Evolutionary conservation across 2,888 invertebrate species (phyloP).

Genomic region (Sarcophaga caerulescens): DNA sequence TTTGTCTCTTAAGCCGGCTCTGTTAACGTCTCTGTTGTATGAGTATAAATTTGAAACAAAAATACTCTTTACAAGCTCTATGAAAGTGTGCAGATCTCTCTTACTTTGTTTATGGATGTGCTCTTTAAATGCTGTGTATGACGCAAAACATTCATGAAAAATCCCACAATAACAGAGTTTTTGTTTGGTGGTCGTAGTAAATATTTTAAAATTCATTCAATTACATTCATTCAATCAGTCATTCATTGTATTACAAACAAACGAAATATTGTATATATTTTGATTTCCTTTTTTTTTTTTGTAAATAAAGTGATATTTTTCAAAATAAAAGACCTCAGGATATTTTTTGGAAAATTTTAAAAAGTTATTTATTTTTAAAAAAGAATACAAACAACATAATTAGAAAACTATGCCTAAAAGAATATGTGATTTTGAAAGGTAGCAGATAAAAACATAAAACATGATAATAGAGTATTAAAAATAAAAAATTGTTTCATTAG

Average conservation of each 20-base stretch:
- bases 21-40: constrained; percentile 46
- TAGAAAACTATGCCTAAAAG: too few species aligned
- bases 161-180: not conserved
- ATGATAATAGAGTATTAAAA: too few species aligned
- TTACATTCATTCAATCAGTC: constrained; percentile 1
- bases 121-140: not conserved
- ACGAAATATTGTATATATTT: not conserved
- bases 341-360: not conserved
- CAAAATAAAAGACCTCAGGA: not conserved
- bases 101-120: constrained; percentile 1
- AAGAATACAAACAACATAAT: not conserved
- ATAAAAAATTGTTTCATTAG: too few species aligned
- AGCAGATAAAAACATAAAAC: too few species aligned
- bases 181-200: not conserved
- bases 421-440: too few species aligned
- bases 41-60: not conserved
- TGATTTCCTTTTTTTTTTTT: not conserved
- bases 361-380: not conserved
- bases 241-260: not conserved
- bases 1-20: constrained; percentile 48
- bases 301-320: not conserved
- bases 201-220: constrained; percentile 13
- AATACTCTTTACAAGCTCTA: constrained; percentile 1
- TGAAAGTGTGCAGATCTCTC: constrained; percentile 9
- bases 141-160: not conserved